Base-by-base conservation (phyloP, 1,140 invertebrate species). In the Popillia japonica region DNA sequence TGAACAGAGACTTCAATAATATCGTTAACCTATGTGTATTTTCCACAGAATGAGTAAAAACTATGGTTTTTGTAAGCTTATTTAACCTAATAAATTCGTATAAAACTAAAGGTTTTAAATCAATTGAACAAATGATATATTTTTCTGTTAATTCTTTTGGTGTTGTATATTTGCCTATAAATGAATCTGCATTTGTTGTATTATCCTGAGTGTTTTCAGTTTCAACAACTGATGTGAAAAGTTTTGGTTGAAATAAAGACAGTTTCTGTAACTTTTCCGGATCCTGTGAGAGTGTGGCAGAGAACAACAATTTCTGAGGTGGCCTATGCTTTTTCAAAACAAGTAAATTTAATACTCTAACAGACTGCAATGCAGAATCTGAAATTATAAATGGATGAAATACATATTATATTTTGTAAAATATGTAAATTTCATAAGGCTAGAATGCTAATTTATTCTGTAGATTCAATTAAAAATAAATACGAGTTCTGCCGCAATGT, bases 251-350 rank as follows among this genome's bases (percentile, higher is more conserved):
- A 85, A 97, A 98, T 0, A 99, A 88, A 14, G 93, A 92, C 79
- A 99, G 89, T 78, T 93, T 91, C 81, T 96, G 92, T 27, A 99
- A 88, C 85, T 97, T 96, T 87, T 99, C 97, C 7, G 98, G 97
- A 89, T 99, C 96, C 84, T 98, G 96, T 0, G 97, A 96, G 9
- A 99, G 86, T 3, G 98, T 99, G 6, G 98, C 98, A 10, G 98
- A 99, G 84, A 99, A 98, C 9, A 99, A 87, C 6, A 99, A 87
- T 87, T 99, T 99, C 79, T 99, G 97, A 2, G 96, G 92, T 75
- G 91, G 90, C 81, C 86, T 88, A 61, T 84, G 85, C 74, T 87
- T 87, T 80, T 80, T 86, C 55, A 91, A 80, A 59, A 84, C 88
- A 73, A 86, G 82, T 84, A 88, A 87, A 85, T 88, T 90, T 3